Base-by-base conservation (phyloP, 1,140 invertebrate genomes). In the Drosophila sechellia region DNA sequence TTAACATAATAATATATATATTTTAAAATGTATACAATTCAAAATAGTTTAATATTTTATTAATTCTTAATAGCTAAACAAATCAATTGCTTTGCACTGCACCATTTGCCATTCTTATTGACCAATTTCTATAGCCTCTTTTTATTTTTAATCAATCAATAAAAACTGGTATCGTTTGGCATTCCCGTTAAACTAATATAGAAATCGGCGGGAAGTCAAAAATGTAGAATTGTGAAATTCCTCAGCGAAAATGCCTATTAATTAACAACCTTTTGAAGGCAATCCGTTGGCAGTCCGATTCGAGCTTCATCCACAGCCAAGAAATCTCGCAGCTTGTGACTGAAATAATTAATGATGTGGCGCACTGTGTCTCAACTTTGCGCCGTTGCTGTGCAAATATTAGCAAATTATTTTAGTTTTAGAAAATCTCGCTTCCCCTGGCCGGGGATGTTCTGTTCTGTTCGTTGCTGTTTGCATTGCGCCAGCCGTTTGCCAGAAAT, bases 371-470 rank as follows among this genome's bases (percentile, higher is more conserved):
- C 74, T 71, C 73, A 77, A 70, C 74, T 78, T 73, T 60, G 73
- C 81, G 86, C 81, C 78, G 68, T 69, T 54, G 83, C 84, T 90
- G 86, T 90, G 87, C 83, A 90, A 90, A 90, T 90, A 90, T 90
- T 90, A 83, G 87, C 87, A 90, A 90, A 90, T 90, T 90, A 90
- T 89, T 90, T 83, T 90, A 90, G 84, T 87, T 87, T 86, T 79
- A 63, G 76, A 79, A 69, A 89, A 84, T 89, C 68, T 76, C 34
- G 43, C 54, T 20, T 45, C 20, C 11, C n/a, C 46, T 5, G 42
- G 22, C 37, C 37, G 37, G 37, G 37, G 11, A 39, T 39, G 11
- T 39, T 39, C 17, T 43, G 15, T 31, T 6, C 31, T 31, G 27
- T 27, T 46, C 34, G 53, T 13, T 31, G 31, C 31, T 31, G 31